Evolutionary conservation across 2,888 invertebrate species (phyloP), one percentile per base, ranked within the genome.

Genomic region (Drosophila sordidula): DNA sequence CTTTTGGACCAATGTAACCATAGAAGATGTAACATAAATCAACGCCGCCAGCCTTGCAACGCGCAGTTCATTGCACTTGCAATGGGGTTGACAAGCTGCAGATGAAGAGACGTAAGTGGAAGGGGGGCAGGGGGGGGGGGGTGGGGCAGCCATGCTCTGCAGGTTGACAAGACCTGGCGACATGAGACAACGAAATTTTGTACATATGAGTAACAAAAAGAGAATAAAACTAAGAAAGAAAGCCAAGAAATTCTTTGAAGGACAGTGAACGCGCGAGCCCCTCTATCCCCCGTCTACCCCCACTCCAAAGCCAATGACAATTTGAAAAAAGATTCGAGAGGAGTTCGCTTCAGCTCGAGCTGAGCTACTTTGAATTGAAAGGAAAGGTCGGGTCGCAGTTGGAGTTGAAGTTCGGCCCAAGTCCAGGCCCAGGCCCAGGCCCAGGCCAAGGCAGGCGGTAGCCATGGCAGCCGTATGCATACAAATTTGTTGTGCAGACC

Each of bases 321-420:
- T 85, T 89, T 76, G 66, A 80, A 84, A 69, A 56, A 57, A 74
- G 71, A 72, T 80, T 80, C 78, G 75, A 62, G 65, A 9, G 56
- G 34, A 55, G 56, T 75, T 66, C 50, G 66, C 12, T 12, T 11
- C 34, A 34, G 34, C 12, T 34, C 12, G 41, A 36, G 58, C 68
- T 68, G 78, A 75, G 83, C 80, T 85, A 88, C 87, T 89, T 90
- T 90, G 90, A 89, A 90, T 90, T 88, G 90, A 90, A 90, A 63
- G 66, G 89, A 89, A 90, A 90, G 90, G 88, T 90, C 90, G 87
- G 68, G 66, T 69, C 67, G 59, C 46, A 71, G 45, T 62, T 38
- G 82, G 57, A 59, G 52, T 72, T 57, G 56, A 52, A 71, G 65
- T 57, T 69, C 57, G 70, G 63, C 64, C 57, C 16, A 65, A 47